These are phyloP conservation scores for Ormyrus thymus DNA, from an alignment of 2,888 invertebrate genomes.

Conservation along the genomic window DNA sequence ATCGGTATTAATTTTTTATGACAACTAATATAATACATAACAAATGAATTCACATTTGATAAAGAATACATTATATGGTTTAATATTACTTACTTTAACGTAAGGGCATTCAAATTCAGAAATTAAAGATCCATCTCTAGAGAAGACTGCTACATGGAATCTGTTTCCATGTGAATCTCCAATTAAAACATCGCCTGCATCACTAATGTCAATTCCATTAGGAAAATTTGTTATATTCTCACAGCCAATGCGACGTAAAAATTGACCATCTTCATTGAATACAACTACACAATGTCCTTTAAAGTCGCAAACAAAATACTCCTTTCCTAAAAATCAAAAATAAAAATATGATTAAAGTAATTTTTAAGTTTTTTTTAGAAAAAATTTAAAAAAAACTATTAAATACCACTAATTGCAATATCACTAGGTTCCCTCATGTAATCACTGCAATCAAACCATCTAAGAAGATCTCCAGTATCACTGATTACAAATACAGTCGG, in stretches of 20 bases:
- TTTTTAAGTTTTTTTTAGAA: not conserved
- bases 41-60: not conserved
- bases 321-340: constrained; percentile 80
- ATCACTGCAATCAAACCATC: constrained; percentile 98
- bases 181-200: constrained; percentile 96
- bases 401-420: constrained; percentile 91
- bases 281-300: constrained; percentile 98
- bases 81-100: constrained; percentile 85
- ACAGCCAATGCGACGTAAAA: constrained; percentile 94
- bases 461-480: constrained; percentile 92
- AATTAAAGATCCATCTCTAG: constrained; percentile 89
- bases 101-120: constrained; percentile 98
- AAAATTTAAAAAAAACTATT: constrained; percentile 29
- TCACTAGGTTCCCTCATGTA: constrained; percentile 98
- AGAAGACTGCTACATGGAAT: constrained; percentile 97
- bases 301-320: constrained; percentile 98
- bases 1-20: not conserved
- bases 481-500: constrained; percentile 96
- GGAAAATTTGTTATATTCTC: constrained; percentile 98
- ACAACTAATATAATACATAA: not conserved
- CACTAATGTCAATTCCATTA: constrained; percentile 98
- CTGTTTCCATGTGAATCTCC: constrained; percentile 98
- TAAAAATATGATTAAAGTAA: not conserved
- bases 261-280: constrained; percentile 93
- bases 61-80: not conserved